Conservation (phyloP, 1,140 invertebrate genomes). For the Drosophila repletoides region DNA sequence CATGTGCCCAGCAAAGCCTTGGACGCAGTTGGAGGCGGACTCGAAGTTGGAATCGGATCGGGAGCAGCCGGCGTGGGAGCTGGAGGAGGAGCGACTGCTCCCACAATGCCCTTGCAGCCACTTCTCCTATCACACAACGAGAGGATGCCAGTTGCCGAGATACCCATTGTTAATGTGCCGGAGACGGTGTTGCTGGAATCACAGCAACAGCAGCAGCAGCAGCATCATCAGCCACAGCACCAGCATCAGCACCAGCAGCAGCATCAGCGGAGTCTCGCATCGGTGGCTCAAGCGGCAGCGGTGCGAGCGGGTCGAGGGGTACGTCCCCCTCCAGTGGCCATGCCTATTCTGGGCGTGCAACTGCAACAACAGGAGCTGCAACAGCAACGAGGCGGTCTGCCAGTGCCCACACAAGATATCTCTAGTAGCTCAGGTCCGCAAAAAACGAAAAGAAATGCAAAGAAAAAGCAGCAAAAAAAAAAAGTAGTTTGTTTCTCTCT, state of each 20-base stretch:
- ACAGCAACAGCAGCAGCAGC: conserved; percentile 39
- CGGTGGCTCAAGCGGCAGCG: conserved; percentile 67
- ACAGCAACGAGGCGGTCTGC: conserved; percentile 74
- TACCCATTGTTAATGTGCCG: conserved; percentile 69
- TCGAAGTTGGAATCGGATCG: neutral
- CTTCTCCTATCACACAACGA: conserved; percentile 2
- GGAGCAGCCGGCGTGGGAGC: conserved; percentile 73
- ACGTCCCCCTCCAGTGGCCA: conserved; percentile 74
- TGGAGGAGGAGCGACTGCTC: conserved; percentile 32
- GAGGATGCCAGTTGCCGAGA: conserved; percentile 46
- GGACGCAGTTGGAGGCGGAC: conserved; percentile 50
- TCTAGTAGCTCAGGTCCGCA: conserved; percentile 82
- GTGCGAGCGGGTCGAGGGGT: conserved; percentile 66
- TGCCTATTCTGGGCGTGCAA: conserved; percentile 77
- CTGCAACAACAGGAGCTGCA: conserved; percentile 81
- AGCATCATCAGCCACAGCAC: conserved; percentile 28
- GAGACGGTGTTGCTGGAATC: conserved; percentile 66
- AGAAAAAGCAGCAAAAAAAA: conserved; percentile 20
- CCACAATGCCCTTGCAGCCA: conserved; percentile 11
- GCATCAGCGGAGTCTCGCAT: conserved; percentile 63
- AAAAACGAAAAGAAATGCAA: conserved; percentile 35
- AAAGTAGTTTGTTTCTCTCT: conserved; percentile 56
- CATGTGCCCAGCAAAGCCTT: conserved; percentile 45
- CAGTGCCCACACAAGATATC: conserved; percentile 78
- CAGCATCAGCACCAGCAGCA: conserved; percentile 34